These are phyloP conservation scores for Hetaerina titia DNA, from an alignment of 2,888 invertebrate genomes.

Conservation along the genomic window DNA sequence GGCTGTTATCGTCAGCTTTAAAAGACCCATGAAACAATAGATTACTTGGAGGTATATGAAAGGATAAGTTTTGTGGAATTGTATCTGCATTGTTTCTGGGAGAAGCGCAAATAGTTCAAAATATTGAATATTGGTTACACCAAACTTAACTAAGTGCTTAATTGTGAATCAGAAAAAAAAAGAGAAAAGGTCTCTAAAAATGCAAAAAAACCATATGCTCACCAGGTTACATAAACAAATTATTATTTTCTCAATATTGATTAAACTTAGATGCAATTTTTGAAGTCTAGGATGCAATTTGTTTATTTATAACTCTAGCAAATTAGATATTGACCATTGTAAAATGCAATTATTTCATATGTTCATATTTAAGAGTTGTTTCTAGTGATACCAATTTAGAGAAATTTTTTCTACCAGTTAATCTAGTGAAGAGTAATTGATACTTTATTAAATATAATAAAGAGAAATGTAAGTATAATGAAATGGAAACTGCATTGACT, in stretches of 20 bases:
- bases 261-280: conserved; percentile 56
- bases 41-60: conserved; percentile 4
- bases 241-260: conserved; percentile 62
- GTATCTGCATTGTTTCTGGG: conserved; percentile 40
- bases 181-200: conserved; percentile 20
- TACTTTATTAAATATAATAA: conserved; percentile 49
- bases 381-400: conserved; percentile 64
- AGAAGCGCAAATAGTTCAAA: conserved; percentile 46
- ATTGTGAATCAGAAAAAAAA: conserved; percentile 28
- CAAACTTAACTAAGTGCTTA: conserved; percentile 7
- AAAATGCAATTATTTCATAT: conserved; percentile 62
- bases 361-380: conserved; percentile 62
- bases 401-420: conserved; percentile 61
- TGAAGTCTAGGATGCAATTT: conserved; percentile 27
- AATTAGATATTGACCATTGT: conserved; percentile 41
- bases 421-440: conserved; percentile 62
- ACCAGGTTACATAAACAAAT: conserved; percentile 53
- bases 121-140: conserved; percentile 27
- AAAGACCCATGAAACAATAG: background rate
- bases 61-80: conserved; percentile 35
- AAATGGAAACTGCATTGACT: conserved; percentile 50
- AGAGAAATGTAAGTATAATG: conserved; percentile 15
- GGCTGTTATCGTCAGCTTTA: background rate
- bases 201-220: conserved; percentile 50
- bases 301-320: conserved; percentile 55